Evolutionary conservation across 1,140 invertebrate genomes (phyloP).

Genomic region (Drosophila pseudoobscura): DNA sequence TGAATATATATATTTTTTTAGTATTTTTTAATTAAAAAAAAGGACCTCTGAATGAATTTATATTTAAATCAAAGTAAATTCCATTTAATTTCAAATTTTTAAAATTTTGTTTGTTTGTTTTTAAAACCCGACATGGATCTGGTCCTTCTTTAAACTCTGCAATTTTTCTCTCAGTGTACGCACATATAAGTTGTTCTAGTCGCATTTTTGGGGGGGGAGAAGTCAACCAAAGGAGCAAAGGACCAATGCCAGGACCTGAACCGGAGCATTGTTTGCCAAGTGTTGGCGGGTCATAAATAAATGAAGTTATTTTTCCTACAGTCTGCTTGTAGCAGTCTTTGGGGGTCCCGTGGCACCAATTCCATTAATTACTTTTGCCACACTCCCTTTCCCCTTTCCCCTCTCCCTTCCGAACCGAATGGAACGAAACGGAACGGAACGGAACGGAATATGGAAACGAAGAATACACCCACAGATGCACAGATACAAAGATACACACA

Average conservation of each 20-base stretch:
- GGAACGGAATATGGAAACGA: constrained; percentile 1
- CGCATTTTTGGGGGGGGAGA: neutral
- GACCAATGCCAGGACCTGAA: constrained; percentile 3
- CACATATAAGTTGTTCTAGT: too few relatives aligned
- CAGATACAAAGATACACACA: constrained; percentile 21
- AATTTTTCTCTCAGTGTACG: too few relatives aligned
- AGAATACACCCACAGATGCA: constrained; percentile 28
- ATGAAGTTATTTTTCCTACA: constrained; percentile 69
- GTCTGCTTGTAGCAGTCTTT: constrained; percentile 49
- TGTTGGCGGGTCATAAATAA: constrained; percentile 76
- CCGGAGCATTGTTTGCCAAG: constrained; percentile 49
- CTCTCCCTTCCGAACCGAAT: constrained; percentile 4
- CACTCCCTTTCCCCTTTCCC: neutral
- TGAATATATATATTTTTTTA: too few relatives aligned
- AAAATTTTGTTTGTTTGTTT: too few relatives aligned
- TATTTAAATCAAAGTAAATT: too few relatives aligned
- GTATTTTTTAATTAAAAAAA: too few relatives aligned
- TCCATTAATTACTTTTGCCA: constrained; percentile 80
- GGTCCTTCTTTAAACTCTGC: too few relatives aligned
- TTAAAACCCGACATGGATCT: too few relatives aligned
- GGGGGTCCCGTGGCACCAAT: constrained; percentile 72
- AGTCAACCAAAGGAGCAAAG: neutral
- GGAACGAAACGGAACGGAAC: neutral
- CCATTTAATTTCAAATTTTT: too few relatives aligned
- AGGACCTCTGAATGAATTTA: too few relatives aligned